These are phyloP conservation scores for Drosophila ochracea DNA, from an alignment of 2,888 invertebrate species.

Conservation along the genomic window DNA sequence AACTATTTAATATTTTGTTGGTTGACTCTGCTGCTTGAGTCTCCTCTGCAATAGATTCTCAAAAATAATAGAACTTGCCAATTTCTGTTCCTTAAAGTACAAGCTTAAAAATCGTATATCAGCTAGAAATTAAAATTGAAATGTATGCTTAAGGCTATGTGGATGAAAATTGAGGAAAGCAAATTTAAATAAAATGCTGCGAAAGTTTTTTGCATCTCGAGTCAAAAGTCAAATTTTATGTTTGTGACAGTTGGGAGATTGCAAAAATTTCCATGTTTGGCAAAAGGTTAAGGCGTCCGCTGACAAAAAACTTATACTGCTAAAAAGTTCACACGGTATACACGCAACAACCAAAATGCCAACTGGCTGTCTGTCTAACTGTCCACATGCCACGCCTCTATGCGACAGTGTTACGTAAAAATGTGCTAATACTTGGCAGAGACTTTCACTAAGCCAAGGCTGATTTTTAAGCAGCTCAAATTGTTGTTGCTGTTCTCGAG, in stretches of 20 bases:
- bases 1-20: not conserved
- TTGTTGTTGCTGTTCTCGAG: constrained; percentile 7
- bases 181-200: constrained; percentile 42
- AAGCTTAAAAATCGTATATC: constrained; percentile 2
- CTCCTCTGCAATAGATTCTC: not conserved
- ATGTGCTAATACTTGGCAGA: constrained; percentile 59
- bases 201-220: constrained; percentile 36
- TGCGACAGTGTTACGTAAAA: constrained; percentile 24
- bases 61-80: not conserved
- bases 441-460: constrained; percentile 45
- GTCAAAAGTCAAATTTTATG: constrained; percentile 62
- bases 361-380: constrained; percentile 34
- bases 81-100: not conserved
- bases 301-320: constrained; percentile 33
- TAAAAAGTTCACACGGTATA: constrained; percentile 57
- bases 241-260: constrained; percentile 70
- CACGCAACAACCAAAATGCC: constrained; percentile 37
- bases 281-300: constrained; percentile 49
- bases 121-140: constrained; percentile 10
- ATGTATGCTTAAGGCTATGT: constrained; percentile 10
- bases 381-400: constrained; percentile 38
- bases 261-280: constrained; percentile 52
- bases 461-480: constrained; percentile 32
- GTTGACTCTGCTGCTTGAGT: not conserved
- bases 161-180: constrained; percentile 5